Evolutionary conservation across 2,797 vertebrate species (phyloP), one percentile per base, ranked within the genome.

Genomic region (Pseudomugil gertrudae): DNA sequence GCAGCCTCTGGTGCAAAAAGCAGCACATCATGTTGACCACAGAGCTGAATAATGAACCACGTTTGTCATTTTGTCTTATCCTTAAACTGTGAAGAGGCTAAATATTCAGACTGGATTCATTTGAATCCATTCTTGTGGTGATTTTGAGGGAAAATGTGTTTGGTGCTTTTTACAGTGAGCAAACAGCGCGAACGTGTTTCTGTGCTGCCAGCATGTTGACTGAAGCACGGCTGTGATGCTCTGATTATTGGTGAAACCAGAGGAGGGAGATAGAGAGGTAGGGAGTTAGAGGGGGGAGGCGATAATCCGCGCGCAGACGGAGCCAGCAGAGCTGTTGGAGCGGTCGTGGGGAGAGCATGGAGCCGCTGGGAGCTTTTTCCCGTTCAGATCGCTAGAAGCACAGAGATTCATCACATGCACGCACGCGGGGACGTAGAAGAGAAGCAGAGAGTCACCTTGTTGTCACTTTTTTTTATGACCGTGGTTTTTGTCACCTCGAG

Each of bases 231-330:
- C 81, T 56, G 69, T 87, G 90, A 95, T 94, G 94, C 95, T 95
- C 94, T 93, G 95, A 94, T 95, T 93, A 95, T 94, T 87, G 94
- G 93, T 87, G 94, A 92, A 91, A 92, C 91, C 92, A 81, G 92
- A 90, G 93, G 92, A 92, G 94, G 92, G 91, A 83, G 92, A 93
- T 90, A 94, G 40, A 90, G 92, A 91, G 93, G 95, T 93, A 90
- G 90, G 93, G 94, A 93, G 92, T 93, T 93, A 91, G 94, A 93
- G 92, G 93, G 93, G 92, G 95, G 94, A 92, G 93, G 94, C 91
- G 95, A 94, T 97, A 95, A 96, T 95, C 95, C 92, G 90, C 90
- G 94, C 95, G 90, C 95, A 95, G 94, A 96, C 95, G 92, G 95
- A 95, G n/a, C 88, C 90, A 92, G 91, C 93, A 95, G 93, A 84